Conservation (phyloP, 1,140 invertebrate species). For the Pogonognathellus flavescens region DNA sequence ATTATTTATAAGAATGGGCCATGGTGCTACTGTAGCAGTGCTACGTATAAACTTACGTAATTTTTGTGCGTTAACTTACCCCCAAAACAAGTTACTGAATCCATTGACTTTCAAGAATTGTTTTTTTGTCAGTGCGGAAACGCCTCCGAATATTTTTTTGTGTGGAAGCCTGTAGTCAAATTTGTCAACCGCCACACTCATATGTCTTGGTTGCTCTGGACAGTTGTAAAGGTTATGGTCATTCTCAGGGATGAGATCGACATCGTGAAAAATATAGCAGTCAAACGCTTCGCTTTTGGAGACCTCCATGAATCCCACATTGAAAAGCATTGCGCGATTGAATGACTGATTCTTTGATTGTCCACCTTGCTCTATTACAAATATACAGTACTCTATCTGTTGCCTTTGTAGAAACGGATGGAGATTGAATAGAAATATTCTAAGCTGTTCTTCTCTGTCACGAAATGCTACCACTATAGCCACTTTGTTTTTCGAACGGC, state of each 20-base stretch:
- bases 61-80: slow-evolving; percentile 68
- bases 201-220: slow-evolving; percentile 90
- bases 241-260: slow-evolving; percentile 80
- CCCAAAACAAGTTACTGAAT: slow-evolving; percentile 93
- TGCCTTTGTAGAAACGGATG: slow-evolving; percentile 65
- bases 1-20: too few species aligned
- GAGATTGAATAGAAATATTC: slow-evolving; percentile 64
- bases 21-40: too few species aligned
- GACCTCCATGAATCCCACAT: slow-evolving; percentile 93
- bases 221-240: slow-evolving; percentile 93
- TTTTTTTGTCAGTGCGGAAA: slow-evolving; percentile 79
- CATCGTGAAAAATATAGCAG: slow-evolving; percentile 97
- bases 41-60: too few species aligned
- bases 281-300: slow-evolving; percentile 79
- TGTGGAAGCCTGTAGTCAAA: slow-evolving; percentile 66
- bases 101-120: slow-evolving; percentile 89
- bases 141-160: slow-evolving; percentile 64
- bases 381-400: slow-evolving; percentile 65
- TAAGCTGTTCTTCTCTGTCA: slow-evolving; percentile 64
- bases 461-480: slow-evolving; percentile 66
- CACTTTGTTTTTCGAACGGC: slow-evolving; percentile 58
- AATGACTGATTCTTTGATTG: slow-evolving; percentile 76
- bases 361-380: slow-evolving; percentile 65
- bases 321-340: slow-evolving; percentile 94
- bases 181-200: slow-evolving; percentile 74